Percentiles rank a stretch among this genome's conserved stretches.
Conservation (phyloP, 1,140 invertebrate genomes). For the Patella vulgata region DNA sequence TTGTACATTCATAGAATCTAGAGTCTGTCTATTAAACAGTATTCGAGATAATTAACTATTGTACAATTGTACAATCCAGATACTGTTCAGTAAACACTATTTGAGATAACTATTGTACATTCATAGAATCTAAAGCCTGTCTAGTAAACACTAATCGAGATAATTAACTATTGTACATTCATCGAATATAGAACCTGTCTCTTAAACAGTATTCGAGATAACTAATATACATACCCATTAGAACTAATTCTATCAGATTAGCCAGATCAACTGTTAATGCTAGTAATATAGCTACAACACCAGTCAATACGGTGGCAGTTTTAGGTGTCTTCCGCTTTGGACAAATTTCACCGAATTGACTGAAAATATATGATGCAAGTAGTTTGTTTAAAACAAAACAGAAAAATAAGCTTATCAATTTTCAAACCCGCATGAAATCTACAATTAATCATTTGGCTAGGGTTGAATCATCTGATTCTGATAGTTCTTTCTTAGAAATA, state of each 20-base stretch:
- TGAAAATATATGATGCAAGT: constrained; percentile 8
- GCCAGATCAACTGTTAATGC: constrained; percentile 16
- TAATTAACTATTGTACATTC: too few species aligned
- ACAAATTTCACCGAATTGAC: constrained; percentile 24
- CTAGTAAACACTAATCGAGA: too few species aligned
- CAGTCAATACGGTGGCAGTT: constrained; percentile 19
- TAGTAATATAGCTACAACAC: constrained; percentile 20
- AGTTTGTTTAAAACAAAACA: background rate
- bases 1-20: too few species aligned
- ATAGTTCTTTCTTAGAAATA: background rate
- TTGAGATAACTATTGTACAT: too few species aligned
- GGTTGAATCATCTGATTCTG: background rate
- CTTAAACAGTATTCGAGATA: too few species aligned
- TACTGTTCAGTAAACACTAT: too few species aligned
- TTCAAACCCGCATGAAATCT: background rate
- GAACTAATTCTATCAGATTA: constrained; percentile 31
- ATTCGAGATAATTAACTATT: too few species aligned
- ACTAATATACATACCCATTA: constrained; percentile 20
- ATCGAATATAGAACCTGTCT: too few species aligned
- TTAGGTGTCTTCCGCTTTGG: constrained; percentile 22
- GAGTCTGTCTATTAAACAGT: too few species aligned
- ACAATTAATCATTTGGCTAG: background rate
- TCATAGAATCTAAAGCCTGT: too few species aligned
- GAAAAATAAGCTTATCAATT: background rate
- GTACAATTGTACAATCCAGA: too few species aligned